phyloP scores from a whole-genome alignment of 92 coral and sea anemone genomes.

The Actinernus sp. region DNA sequence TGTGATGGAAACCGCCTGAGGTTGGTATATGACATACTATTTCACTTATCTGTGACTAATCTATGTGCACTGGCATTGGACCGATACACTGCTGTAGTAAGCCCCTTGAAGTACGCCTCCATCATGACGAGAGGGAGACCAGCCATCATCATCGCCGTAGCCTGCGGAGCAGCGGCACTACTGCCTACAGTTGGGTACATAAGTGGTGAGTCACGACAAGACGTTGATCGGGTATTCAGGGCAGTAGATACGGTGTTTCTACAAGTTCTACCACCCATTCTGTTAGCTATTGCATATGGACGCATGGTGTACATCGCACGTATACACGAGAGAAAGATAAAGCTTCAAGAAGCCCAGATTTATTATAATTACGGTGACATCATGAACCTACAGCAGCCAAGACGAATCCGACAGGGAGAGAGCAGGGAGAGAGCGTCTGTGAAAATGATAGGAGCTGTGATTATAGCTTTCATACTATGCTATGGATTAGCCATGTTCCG shows the following conservation, averaged over 20 bases:
- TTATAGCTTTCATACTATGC: constrained; percentile 21
- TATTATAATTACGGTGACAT: constrained; percentile 45
- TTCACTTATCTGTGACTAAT: constrained; percentile 60
- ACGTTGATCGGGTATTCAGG: constrained; percentile 1
- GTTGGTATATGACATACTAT: constrained; percentile 38
- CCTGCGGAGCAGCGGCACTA: constrained; percentile 12
- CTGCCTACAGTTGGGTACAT: constrained; percentile 6
- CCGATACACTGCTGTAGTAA: constrained; percentile 74
- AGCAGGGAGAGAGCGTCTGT: constrained; percentile 33
- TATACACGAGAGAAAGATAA: constrained; percentile 29
- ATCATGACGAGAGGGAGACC: too few species aligned
- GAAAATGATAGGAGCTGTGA: constrained; percentile 22
- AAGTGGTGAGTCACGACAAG: background rate
- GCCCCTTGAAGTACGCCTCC: constrained; percentile 66
- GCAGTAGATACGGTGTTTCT: constrained; percentile 13
- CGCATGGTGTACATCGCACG: constrained; percentile 48
- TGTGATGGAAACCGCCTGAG: constrained; percentile 21
- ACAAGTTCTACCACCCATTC: constrained; percentile 32
- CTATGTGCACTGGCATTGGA: constrained; percentile 75
- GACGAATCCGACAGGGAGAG: background rate
- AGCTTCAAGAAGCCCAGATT: constrained; percentile 40
- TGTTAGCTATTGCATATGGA: constrained; percentile 21
- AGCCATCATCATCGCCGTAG: constrained; percentile 3
- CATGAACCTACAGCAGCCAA: background rate
- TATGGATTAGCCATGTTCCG: constrained; percentile 17